Base-by-base conservation (phyloP, 1,140 invertebrate genomes). In the Panagrolaimus sp. region DNA sequence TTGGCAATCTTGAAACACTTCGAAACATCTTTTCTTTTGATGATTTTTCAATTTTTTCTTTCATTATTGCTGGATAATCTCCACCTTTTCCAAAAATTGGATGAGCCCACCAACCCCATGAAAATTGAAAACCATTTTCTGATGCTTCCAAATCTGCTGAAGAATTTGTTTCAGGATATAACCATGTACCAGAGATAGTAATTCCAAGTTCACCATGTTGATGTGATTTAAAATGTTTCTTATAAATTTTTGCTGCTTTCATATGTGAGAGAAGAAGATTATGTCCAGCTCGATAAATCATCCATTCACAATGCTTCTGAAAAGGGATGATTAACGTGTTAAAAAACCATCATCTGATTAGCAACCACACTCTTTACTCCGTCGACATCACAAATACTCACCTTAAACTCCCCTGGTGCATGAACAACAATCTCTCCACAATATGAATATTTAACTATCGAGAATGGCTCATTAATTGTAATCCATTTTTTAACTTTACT, bases 391-490 rank as follows among this genome's bases (percentile, higher is more conserved):
- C n/a, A n/a, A n/a, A n/a, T n/a, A n/a, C n/a, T n/a, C n/a, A n/a
- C n/a, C n/a, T 84, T 74, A 46, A 85, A 75, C 68, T 84, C 82
- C 42, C 74, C 75, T 47, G 70, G 65, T 1, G 76, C 46, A 1
- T 76, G 80, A 1, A 78, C 78, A 13, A 82, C 82, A 31, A 78
- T 71, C 1, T 70, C 67, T 14, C 77, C 83, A n/a, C 79, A 82
- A 67, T 85, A 83, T 7, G 82, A 84, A 23, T 79, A 66, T 71
- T 72, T 76, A 8, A 75, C 70, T 1, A 83, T 72, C 1, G 83
- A 73, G n/a, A 69, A 80, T 0, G 84, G 81, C 64, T 86, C 85
- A 67, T 86, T 86, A 48, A 85, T 78, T n/a, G 85, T 86, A 13
- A 85, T 79, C 84, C 84, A 86, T 0, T 74, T 68, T 61, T 84